Conservation (phyloP, 2,888 invertebrate species). For the Cataglyphis albicans region DNA sequence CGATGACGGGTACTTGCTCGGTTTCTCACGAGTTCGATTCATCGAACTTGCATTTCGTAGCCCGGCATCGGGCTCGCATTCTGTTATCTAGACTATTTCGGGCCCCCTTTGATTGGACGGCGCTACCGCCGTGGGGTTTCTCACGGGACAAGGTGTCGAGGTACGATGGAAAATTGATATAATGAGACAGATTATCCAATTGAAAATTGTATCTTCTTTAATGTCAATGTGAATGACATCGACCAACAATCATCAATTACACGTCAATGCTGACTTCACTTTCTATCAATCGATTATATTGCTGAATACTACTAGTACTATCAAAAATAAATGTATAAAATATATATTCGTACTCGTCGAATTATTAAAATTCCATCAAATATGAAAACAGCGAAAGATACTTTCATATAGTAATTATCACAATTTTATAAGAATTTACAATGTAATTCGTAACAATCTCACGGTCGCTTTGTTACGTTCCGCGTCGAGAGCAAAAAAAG, state of each 20-base stretch:
- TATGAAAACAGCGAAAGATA: background rate
- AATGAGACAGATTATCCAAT: constrained; percentile 64
- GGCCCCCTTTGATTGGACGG: constrained; percentile 60
- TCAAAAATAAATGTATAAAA: constrained; percentile 40
- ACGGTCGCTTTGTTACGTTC: constrained; percentile 17
- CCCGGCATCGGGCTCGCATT: constrained; percentile 46
- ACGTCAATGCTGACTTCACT: constrained; percentile 21
- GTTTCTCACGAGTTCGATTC: constrained; percentile 76
- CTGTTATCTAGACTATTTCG: constrained; percentile 68
- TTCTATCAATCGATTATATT: constrained; percentile 19
- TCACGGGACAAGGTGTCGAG: constrained; percentile 41
- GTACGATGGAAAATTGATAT: constrained; percentile 45
- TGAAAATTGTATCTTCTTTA: constrained; percentile 57
- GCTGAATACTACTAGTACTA: constrained; percentile 46
- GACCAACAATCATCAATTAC: constrained; percentile 45
- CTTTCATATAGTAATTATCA: background rate
- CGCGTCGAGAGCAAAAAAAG: background rate
- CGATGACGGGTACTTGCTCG: constrained; percentile 74
- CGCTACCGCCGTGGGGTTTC: constrained; percentile 60
- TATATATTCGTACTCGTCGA: constrained; percentile 3
- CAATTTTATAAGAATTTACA: background rate
- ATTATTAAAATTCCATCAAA: constrained; percentile 33
- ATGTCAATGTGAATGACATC: constrained; percentile 36
- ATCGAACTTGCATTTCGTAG: constrained; percentile 61
- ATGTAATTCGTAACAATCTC: constrained; percentile 23